Conservation (phyloP, 2,888 invertebrate genomes). For the Trissolcus japonicus region DNA sequence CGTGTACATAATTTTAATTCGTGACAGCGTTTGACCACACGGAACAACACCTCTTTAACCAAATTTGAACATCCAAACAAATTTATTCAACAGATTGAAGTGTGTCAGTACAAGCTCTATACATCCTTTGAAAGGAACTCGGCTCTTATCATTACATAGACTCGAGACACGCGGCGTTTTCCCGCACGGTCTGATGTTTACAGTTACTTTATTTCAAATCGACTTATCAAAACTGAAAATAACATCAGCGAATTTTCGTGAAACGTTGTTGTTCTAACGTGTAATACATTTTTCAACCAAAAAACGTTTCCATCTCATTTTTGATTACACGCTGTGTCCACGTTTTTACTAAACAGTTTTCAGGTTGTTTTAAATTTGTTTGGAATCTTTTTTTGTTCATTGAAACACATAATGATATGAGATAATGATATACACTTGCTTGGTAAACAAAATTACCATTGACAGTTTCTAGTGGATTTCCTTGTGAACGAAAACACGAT, state of each 20-base stretch:
- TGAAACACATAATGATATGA: neutral
- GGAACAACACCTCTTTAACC: slow-evolving; percentile 15
- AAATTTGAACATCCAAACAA: slow-evolving; percentile 31
- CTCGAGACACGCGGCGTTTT: slow-evolving; percentile 34
- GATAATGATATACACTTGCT: slow-evolving; percentile 13
- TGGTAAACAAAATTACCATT: neutral
- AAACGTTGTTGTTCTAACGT: slow-evolving; percentile 33
- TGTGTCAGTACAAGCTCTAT: slow-evolving; percentile 43
- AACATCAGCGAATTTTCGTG: slow-evolving; percentile 29
- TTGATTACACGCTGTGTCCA: too few species aligned
- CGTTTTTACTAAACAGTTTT: too few species aligned
- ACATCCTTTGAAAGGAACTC: slow-evolving; percentile 43
- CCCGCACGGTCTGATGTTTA: slow-evolving; percentile 48
- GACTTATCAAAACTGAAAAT: slow-evolving; percentile 39
- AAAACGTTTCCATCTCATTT: neutral
- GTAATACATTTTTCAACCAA: slow-evolving; percentile 10
- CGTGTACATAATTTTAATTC: slow-evolving; percentile 15
- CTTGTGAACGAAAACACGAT: slow-evolving; percentile 1
- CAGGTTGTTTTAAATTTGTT: too few species aligned
- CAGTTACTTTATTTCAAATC: slow-evolving; percentile 49
- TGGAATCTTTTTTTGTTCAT: too few species aligned
- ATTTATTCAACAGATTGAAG: slow-evolving; percentile 41
- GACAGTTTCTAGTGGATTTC: slow-evolving; percentile 18
- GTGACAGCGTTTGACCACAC: slow-evolving; percentile 33
- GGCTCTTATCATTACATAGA: slow-evolving; percentile 50